These are phyloP conservation scores for Pollimyrus isidori DNA, from an alignment of 2,113 vertebrate genomes.

Conservation along the genomic window DNA sequence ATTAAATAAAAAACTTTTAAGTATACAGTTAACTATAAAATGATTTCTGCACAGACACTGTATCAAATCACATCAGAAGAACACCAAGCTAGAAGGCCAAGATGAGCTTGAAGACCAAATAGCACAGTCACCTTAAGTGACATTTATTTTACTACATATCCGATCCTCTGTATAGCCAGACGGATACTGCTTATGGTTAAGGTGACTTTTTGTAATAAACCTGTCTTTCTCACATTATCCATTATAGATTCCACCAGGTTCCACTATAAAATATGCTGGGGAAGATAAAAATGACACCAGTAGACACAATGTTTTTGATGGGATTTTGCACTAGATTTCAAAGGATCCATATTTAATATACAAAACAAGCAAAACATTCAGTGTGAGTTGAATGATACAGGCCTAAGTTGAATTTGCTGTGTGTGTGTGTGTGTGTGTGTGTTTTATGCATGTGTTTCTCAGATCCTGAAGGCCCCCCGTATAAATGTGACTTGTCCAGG, in stretches of 20 bases:
- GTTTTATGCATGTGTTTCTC: background rate
- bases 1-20: background rate
- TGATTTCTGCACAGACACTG: too few species aligned
- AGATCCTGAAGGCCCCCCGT: background rate
- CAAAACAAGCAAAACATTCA: background rate
- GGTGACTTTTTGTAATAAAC: background rate
- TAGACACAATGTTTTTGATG: background rate
- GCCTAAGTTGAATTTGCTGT: background rate
- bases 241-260: background rate
- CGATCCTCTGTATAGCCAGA: background rate
- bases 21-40: background rate
- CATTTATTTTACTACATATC: background rate
- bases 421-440: background rate
- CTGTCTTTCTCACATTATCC: background rate
- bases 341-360: background rate
- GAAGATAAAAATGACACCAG: background rate
- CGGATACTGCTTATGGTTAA: background rate
- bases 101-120: too few species aligned
- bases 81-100: too few species aligned
- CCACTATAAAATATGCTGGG: background rate
- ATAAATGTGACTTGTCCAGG: conserved; percentile 64
- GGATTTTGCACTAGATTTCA: background rate
- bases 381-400: background rate
- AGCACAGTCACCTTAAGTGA: background rate
- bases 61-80: too few species aligned